Conservation (phyloP, 2,113 vertebrate species). For the Falcunculus frontatus region DNA sequence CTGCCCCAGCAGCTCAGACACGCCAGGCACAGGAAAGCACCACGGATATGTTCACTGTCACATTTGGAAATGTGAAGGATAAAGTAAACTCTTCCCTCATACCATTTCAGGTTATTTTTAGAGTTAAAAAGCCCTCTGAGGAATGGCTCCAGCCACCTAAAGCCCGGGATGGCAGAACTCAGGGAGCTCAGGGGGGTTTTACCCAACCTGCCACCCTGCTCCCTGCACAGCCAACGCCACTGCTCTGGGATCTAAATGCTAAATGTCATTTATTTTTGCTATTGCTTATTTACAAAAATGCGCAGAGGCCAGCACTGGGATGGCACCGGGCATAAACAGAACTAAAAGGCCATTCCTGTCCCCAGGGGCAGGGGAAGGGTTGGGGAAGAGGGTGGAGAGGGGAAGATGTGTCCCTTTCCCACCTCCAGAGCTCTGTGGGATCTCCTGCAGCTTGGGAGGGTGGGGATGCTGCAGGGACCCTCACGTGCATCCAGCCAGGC, state of each 20-base stretch:
- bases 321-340: background rate
- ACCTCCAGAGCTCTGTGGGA: accelerated
- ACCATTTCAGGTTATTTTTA: background rate
- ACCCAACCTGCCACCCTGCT: background rate
- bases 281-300: background rate
- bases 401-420: background rate
- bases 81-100: background rate
- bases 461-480: background rate
- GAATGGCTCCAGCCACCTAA: background rate
- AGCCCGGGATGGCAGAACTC: background rate
- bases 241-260: background rate
- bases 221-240: background rate
- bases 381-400: accelerated
- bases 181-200: background rate
- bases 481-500: accelerated
- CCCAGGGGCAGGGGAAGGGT: background rate
- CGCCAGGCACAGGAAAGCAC: background rate
- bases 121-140: background rate
- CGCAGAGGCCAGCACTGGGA: background rate
- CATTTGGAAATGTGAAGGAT: background rate
- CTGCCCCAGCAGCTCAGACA: background rate
- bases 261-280: background rate
- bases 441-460: background rate
- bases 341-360: background rate
- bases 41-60: background rate